A percentile compares a stretch with the other conserved stretches of the same genome.
Conservation (phyloP, 1,140 invertebrate genomes). For the Apis dorsata region DNA sequence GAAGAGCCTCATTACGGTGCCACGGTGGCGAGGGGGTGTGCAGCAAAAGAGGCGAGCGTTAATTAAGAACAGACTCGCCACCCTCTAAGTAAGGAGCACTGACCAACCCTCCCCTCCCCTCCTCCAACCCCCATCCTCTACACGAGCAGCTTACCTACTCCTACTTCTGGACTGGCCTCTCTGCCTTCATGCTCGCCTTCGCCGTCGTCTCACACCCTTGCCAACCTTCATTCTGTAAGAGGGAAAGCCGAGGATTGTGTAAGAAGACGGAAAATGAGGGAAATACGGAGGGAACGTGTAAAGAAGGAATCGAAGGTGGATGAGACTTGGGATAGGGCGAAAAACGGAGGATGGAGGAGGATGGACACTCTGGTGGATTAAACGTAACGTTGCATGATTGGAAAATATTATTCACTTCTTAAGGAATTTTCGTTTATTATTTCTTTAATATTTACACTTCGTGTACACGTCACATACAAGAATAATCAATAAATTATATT, state of each 20-base stretch:
- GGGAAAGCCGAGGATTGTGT: conserved; percentile 56
- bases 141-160: conserved; percentile 55
- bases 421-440: no score
- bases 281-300: conserved; percentile 35
- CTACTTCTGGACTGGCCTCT: conserved; percentile 26
- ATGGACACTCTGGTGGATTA: conserved; percentile 67
- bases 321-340: conserved; percentile 33
- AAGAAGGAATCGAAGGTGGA: conserved; percentile 22
- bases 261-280: conserved; percentile 51
- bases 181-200: conserved; percentile 65
- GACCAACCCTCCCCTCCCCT: conserved; percentile 67
- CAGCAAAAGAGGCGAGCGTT: conserved; percentile 80
- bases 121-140: conserved; percentile 26
- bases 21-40: conserved; percentile 76
- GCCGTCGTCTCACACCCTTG: conserved; percentile 67
- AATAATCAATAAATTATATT: no score
- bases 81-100: conserved; percentile 79
- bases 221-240: conserved; percentile 60
- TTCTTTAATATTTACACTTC: no score
- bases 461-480: no score
- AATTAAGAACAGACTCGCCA: conserved; percentile 81
- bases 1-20: conserved; percentile 77
- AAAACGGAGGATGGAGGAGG: conserved; percentile 7
- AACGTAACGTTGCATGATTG: conserved; percentile 56
- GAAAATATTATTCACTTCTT: no score